Percentiles rank a stretch among this genome's conserved stretches.
These are phyloP conservation scores for Pachypeltis micranthus DNA, from an alignment of 1,140 invertebrate genomes.

Conservation along the genomic window DNA sequence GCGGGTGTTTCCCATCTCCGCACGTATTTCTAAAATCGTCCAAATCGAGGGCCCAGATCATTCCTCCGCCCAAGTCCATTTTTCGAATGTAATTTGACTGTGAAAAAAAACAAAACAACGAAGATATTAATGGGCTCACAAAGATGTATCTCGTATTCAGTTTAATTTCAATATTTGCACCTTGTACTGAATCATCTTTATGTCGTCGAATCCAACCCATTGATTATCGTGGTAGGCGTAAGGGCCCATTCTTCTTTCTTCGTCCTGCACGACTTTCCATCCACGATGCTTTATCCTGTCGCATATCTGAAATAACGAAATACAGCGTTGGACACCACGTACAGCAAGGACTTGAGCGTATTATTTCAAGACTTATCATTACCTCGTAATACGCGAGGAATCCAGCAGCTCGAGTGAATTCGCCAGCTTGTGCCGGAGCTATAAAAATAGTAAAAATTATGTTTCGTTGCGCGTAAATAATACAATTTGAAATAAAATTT, in stretches of 20 bases:
- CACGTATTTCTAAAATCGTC: constrained; percentile 47
- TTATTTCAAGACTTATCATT: too few relatives aligned
- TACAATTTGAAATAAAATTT: too few relatives aligned
- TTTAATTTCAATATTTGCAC: constrained; percentile 23
- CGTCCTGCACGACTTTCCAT: constrained; percentile 69
- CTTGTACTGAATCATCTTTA: constrained; percentile 63
- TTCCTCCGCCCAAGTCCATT: constrained; percentile 68
- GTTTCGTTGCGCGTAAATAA: too few relatives aligned
- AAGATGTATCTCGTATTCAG: background rate
- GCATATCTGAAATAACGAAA: too few relatives aligned
- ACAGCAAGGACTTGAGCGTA: too few relatives aligned
- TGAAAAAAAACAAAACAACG: background rate
- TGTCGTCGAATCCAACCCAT: constrained; percentile 82
- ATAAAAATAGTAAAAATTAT: too few relatives aligned
- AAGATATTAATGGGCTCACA: too few relatives aligned
- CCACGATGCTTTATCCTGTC: constrained; percentile 57
- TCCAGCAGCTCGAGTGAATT: constrained; percentile 69
- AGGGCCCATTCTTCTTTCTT: constrained; percentile 63
- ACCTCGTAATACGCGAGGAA: constrained; percentile 83
- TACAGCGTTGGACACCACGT: too few relatives aligned
- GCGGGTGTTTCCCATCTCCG: constrained; percentile 59
- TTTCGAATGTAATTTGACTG: constrained; percentile 30
- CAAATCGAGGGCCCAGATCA: constrained; percentile 75
- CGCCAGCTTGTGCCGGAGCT: constrained; percentile 58
- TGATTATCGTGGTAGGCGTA: constrained; percentile 74